Percentiles rank a stretch among this genome's conserved stretches.
Conservation (phyloP, 2,113 vertebrate genomes). For the Himantopus leucocephalus region DNA sequence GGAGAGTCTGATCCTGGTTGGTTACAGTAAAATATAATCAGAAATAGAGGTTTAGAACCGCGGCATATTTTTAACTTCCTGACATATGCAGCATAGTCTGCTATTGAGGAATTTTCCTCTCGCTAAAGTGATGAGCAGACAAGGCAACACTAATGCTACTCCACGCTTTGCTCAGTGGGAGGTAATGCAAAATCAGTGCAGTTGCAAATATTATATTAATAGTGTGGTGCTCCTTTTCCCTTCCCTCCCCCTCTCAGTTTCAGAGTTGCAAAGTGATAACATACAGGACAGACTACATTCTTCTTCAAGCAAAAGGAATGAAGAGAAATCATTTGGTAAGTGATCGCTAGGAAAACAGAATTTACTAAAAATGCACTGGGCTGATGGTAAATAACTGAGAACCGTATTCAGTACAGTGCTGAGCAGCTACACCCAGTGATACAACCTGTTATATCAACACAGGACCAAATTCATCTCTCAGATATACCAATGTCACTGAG, state of each 20-base stretch:
- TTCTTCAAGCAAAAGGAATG: neutral
- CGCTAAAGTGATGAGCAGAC: slow-evolving; percentile 48
- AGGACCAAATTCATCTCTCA: neutral
- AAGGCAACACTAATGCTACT: slow-evolving; percentile 13
- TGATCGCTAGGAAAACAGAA: neutral
- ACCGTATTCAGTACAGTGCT: neutral
- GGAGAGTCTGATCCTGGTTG: slow-evolving; percentile 20
- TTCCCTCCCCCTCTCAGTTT: neutral
- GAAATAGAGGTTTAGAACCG: slow-evolving; percentile 21
- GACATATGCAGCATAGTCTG: neutral
- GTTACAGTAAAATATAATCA: slow-evolving; percentile 12
- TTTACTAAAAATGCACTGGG: neutral
- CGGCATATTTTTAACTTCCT: slow-evolving; percentile 40
- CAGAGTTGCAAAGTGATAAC: neutral
- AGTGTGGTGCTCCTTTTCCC: neutral
- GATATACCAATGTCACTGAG: neutral
- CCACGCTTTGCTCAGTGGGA: neutral
- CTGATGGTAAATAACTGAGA: neutral
- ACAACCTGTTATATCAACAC: neutral
- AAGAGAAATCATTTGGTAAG: neutral
- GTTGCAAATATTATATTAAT: neutral
- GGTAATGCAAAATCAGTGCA: neutral
- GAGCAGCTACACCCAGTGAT: neutral
- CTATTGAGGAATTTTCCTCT: slow-evolving; percentile 56
- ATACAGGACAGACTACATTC: neutral